Conservation (phyloP, 2,888 invertebrate genomes). For the Cheilosia grossa region DNA sequence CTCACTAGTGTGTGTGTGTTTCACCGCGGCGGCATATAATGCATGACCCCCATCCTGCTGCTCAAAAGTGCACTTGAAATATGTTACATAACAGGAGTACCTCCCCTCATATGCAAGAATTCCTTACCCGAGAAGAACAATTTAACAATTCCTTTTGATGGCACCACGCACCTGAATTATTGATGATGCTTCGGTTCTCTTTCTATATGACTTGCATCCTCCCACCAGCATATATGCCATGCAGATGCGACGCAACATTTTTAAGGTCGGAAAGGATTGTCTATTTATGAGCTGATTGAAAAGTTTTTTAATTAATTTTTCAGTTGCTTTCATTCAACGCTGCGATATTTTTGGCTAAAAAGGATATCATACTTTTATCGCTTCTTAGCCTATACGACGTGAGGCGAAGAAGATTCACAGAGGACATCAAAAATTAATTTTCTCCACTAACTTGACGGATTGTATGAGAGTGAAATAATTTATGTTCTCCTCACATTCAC, state of each 20-base stretch:
- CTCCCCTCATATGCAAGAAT: conserved; percentile 11
- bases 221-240: not conserved
- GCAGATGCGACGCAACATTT: conserved; percentile 51
- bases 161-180: conserved; percentile 71
- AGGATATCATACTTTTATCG: conserved; percentile 37
- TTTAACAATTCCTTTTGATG: conserved; percentile 73
- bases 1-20: not conserved
- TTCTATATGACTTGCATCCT: conserved; percentile 18
- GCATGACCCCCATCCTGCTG: conserved; percentile 55
- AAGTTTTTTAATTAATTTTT: conserved; percentile 82
- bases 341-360: conserved; percentile 11
- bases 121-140: conserved; percentile 21
- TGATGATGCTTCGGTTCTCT: conserved; percentile 49
- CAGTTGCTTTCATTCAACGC: conserved; percentile 47
- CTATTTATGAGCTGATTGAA: conserved; percentile 76
- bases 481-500: conserved; percentile 50
- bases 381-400: not conserved
- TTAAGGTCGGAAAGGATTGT: conserved; percentile 59
- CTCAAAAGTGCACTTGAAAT: conserved; percentile 60
- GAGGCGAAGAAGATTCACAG: conserved; percentile 14
- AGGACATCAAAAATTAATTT: conserved; percentile 73
- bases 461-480: conserved; percentile 68
- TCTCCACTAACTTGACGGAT: conserved; percentile 68
- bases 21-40: conserved; percentile 36
- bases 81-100: conserved; percentile 17